Base-by-base conservation (phyloP, 2,797 vertebrate genomes). In the Prunella strophiata region DNA sequence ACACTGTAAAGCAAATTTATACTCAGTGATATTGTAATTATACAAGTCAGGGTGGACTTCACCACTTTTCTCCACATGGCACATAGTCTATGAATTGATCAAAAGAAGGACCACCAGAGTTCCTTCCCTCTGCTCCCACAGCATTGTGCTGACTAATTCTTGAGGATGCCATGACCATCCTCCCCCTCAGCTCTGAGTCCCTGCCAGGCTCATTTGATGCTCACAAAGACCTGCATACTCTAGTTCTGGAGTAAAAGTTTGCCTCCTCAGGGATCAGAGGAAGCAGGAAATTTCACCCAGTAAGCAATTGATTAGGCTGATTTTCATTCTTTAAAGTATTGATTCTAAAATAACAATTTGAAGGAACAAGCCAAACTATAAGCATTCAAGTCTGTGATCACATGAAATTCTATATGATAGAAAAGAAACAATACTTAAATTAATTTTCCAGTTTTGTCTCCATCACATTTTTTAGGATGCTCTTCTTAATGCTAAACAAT, bases 101-200 rank as follows among this genome's bases (percentile, higher is more conserved):
- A 78, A 84, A 87, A 70, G 61, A 73, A 61, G n/a, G 10, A 57
- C 74, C 61, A 81, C 57, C 57, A 38, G 52, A 57, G 34, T 38
- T 65, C 59, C 22, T 45, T 87, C 26, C 42, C 34, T 29, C 52
- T 75, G 25, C 16, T 45, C 27, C 23, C 34, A 66, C 5, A 29
- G 48, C 30, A 34, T 1, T n/a, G 52, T 50, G 40, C 32, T 81
- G 48, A 38, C 5, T 32, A 42, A 36, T 19, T 81, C 62, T 38
- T 25, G 27, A 62, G 38, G 30, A 54, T 36, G 16, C 16, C 47
- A 58, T 0, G 0, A 42, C 23, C 32, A 22, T 25, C 16, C 38
- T 20, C n/a, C 48, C 30, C 52, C 42, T 61, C n/a, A 72, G 34
- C 55, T 72, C 72, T 7, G 32, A 81, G 30, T 20, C 16, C 62